phyloP scores from a whole-genome alignment of 2,797 vertebrate genomes.

The Coendou prehensilis region DNA sequence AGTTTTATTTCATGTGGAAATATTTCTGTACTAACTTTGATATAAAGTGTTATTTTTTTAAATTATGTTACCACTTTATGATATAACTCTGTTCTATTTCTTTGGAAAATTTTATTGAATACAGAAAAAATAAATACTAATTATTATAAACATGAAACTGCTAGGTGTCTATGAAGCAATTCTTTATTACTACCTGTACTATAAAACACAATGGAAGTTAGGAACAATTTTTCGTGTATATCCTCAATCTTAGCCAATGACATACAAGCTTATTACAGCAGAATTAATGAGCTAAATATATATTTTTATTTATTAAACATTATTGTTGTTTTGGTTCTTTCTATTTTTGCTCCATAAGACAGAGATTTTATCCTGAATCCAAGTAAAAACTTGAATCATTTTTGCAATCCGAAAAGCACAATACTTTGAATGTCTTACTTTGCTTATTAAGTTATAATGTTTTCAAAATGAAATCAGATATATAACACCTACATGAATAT shows the following conservation, averaged over 20 bases:
- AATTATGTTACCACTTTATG: not conserved
- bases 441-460: slow-evolving; percentile 25
- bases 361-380: not conserved
- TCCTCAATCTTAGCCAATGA: not conserved
- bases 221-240: not conserved
- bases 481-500: not conserved
- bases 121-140: not conserved
- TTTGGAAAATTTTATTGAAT: not conserved
- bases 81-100: not conserved
- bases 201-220: not conserved
- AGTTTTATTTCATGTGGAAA: not conserved
- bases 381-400: not conserved
- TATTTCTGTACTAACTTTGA: not conserved
- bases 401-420: not conserved
- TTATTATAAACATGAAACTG: not conserved
- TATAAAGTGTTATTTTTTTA: not conserved
- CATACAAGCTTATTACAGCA: not conserved
- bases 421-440: not conserved
- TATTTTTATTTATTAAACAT: not conserved
- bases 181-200: not conserved
- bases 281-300: not conserved
- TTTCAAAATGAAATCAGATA: slow-evolving; percentile 56
- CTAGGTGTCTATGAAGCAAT: not conserved
- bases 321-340: not conserved
- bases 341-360: not conserved